Percentiles rank a stretch among this genome's conserved stretches.
Evolutionary conservation across 2,888 invertebrate species (phyloP).

Genomic region (Meteorus colon): DNA sequence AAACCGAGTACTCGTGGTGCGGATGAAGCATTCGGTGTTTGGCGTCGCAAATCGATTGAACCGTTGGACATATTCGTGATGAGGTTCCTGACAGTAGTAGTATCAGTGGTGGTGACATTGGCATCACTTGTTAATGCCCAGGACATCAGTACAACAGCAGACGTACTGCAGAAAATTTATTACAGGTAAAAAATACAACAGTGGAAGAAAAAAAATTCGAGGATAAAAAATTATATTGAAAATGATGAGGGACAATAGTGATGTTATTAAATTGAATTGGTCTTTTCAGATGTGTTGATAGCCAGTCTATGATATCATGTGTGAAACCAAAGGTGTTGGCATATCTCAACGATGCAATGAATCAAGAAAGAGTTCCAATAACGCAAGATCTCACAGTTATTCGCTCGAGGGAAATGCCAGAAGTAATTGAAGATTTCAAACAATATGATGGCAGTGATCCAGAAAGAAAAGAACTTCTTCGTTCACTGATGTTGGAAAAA

Average conservation of each 20-base stretch:
- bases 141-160: slow-evolving; percentile 63
- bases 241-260: background rate
- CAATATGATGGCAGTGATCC: slow-evolving; percentile 63
- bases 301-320: slow-evolving; percentile 75
- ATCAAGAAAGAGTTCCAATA: slow-evolving; percentile 82
- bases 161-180: slow-evolving; percentile 66
- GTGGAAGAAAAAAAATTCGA: background rate
- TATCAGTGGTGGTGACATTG: slow-evolving; percentile 60
- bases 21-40: slow-evolving; percentile 70
- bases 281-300: slow-evolving; percentile 64
- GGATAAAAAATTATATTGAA: slow-evolving; percentile 13
- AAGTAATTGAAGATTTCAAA: slow-evolving; percentile 72
- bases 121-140: slow-evolving; percentile 58
- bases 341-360: slow-evolving; percentile 81
- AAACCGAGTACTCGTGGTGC: slow-evolving; percentile 67
- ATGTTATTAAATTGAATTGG: background rate
- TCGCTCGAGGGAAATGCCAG: slow-evolving; percentile 75
- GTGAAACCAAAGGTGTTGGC: slow-evolving; percentile 85
- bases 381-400: slow-evolving; percentile 85
- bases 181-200: slow-evolving; percentile 61
- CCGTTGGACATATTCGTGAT: slow-evolving; percentile 59
- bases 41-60: slow-evolving; percentile 67
- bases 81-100: slow-evolving; percentile 62
- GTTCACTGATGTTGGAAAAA: slow-evolving; percentile 79
- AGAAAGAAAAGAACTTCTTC: slow-evolving; percentile 67